Percentiles rank a stretch among this genome's conserved stretches.
These are phyloP conservation scores for Anser brachyrhynchus DNA, from an alignment of 2,113 vertebrate genomes.

Conservation along the genomic window DNA sequence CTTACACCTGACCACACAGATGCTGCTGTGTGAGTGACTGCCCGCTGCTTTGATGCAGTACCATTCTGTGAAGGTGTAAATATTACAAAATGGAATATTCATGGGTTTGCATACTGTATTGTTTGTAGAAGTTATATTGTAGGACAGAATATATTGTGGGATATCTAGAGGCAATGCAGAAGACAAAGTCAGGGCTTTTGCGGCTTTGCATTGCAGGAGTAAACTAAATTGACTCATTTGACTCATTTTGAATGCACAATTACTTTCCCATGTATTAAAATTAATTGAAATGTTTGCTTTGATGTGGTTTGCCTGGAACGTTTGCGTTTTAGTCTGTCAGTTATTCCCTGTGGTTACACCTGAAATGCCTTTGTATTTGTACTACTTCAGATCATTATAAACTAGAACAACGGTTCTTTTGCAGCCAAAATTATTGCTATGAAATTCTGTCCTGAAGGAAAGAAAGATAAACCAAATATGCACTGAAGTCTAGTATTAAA, in stretches of 20 bases:
- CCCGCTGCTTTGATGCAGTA: not conserved
- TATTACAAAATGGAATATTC: not conserved
- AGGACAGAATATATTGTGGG: not conserved
- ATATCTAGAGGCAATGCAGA: not conserved
- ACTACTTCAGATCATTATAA: not conserved
- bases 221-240: not conserved
- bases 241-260: not conserved
- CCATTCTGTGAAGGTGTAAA: not conserved
- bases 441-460: not conserved
- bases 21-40: not conserved
- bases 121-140: not conserved
- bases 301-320: conserved; percentile 25
- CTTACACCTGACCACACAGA: accelerated
- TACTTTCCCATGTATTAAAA: not conserved
- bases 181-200: not conserved
- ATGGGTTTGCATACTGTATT: not conserved
- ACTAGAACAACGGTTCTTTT: not conserved
- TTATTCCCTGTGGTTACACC: not conserved
- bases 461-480: not conserved
- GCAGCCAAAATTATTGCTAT: not conserved
- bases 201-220: not conserved
- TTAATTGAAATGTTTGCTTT: not conserved
- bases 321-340: not conserved
- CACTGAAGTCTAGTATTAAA: not conserved
- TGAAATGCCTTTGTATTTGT: not conserved